Evolutionary conservation across 2,888 invertebrate genomes (phyloP), one percentile per base, ranked within the genome.

Genomic region (Sphinx pinastri): DNA sequence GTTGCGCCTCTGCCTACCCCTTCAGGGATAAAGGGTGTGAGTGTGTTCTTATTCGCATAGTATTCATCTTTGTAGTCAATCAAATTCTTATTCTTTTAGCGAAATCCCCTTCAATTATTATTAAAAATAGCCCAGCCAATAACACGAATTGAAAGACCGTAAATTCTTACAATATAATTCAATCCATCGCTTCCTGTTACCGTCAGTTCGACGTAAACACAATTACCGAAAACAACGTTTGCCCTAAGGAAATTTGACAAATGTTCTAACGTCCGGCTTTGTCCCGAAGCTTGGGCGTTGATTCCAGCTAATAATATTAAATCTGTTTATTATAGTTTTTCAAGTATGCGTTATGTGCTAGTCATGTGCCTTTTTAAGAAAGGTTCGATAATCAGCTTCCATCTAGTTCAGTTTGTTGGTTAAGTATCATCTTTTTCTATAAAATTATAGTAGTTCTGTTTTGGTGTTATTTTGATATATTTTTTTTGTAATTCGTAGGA

Each of bases 211-310:
- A 25, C 12, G 16, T 10, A 19, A 49, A 63, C 12, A 63, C 49
- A 13, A 13, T 63, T 25, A 47, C 63, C 19, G 19, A 13, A 49
- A 63, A 63, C 47, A 63, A 63, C 19, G 47, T 63, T 63, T 49
- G 63, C 49, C 49, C 63, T 13, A 10, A 63, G 63, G 49, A 49
- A 63, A 63, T 25, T 63, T 63, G 63, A 63, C 63, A 63, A 63
- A 63, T 63, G 63, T 49, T 19, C 13, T 2, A 7, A 14, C 49
- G 14, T 63, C 49, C 63, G 63, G 16, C 16, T 49, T 47, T 49
- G 2, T 19, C 8, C 13, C 63, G 13, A 19, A 19, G 7, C 58
- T 6, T 47, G 19, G 10, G 49, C 12, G 60, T 45, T 60, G 45
- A 45, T 60, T 60, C 60, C 8, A 38, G 14, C 2, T 31, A 60